Evolutionary conservation across 2,797 vertebrate species (phyloP).

Genomic region (Neosilurus mollespiculum): DNA sequence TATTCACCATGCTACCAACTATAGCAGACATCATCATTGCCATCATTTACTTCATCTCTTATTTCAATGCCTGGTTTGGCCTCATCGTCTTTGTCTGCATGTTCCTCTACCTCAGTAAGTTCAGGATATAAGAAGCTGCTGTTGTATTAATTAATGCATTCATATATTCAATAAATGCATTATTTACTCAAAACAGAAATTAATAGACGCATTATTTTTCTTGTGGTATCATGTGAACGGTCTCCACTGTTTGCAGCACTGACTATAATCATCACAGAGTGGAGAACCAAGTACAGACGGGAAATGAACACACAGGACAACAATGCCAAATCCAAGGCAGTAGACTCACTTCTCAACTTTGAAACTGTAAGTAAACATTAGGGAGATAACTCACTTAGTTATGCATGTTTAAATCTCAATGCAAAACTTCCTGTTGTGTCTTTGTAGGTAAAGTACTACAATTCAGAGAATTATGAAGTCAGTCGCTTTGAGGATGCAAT

Average conservation of each 20-base stretch:
- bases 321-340: constrained; percentile 81
- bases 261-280: constrained; percentile 87
- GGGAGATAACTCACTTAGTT: neutral
- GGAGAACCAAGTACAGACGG: constrained; percentile 87
- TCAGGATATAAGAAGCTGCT: neutral
- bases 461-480: constrained; percentile 83
- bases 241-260: constrained; percentile 67
- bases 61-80: constrained; percentile 90
- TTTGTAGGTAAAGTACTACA: constrained; percentile 88
- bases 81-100: constrained; percentile 91
- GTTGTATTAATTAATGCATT: neutral
- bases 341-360: constrained; percentile 91
- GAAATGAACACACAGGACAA: constrained; percentile 88
- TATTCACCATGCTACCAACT: constrained; percentile 88
- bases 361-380: constrained; percentile 78
- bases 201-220: too few relatives aligned
- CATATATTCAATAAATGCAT: neutral
- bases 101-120: constrained; percentile 87
- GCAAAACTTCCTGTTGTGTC: neutral
- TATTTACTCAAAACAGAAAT: neutral
- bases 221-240: neutral
- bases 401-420: neutral
- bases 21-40: constrained; percentile 84
- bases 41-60: constrained; percentile 86
- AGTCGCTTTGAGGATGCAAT: constrained; percentile 82